Percentiles rank a stretch among this genome's conserved stretches.
Conservation (phyloP, 2,888 invertebrate genomes). For the Allolobophora icterica region DNA sequence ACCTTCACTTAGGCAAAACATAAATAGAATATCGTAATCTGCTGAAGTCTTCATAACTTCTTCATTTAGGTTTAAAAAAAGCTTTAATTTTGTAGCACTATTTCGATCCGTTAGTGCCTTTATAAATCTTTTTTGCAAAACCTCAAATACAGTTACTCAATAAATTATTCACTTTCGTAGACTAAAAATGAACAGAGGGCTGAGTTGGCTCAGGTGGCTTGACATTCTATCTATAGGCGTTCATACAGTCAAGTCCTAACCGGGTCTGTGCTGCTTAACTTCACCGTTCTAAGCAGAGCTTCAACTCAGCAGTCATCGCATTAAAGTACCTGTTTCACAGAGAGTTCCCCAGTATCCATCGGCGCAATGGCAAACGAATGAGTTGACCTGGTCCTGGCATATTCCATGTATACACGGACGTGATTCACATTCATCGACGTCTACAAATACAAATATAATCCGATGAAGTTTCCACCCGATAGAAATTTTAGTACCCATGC, state of each 20-base stretch:
- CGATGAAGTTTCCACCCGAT: not conserved
- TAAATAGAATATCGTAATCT: not conserved
- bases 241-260: not conserved
- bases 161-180: not conserved
- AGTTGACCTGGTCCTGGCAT: conserved; percentile 90
- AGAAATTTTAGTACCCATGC: too few species aligned
- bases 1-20: too few species aligned
- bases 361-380: conserved; percentile 76
- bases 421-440: conserved; percentile 40
- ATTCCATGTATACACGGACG: conserved; percentile 69
- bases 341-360: conserved; percentile 45
- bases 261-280: too few species aligned
- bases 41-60: not conserved
- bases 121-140: too few species aligned
- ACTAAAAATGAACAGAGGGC: not conserved
- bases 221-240: not conserved
- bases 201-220: not conserved
- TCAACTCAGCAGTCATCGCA: too few species aligned
- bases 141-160: too few species aligned
- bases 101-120: too few species aligned
- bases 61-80: not conserved
- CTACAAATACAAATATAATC: conserved; percentile 12
- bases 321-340: conserved; percentile 42
- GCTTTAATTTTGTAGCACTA: not conserved
- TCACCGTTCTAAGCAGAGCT: too few species aligned